A percentile compares a stretch with the other conserved stretches of the same genome.
Conservation (phyloP, 2,888 invertebrate species). For the Morinoia aosen region DNA sequence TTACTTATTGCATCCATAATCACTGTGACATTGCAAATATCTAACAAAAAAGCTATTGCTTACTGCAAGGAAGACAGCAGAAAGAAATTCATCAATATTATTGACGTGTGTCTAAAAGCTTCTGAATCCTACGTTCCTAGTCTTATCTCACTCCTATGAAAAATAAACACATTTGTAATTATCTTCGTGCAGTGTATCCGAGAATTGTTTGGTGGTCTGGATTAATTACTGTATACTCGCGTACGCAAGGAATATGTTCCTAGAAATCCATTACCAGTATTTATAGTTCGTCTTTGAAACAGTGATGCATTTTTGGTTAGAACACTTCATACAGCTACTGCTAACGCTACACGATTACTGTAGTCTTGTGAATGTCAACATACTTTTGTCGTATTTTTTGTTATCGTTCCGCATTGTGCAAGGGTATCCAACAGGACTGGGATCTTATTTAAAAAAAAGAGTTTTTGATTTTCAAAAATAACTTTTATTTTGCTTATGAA, state of each 20-base stretch:
- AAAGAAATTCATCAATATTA: too few relatives aligned
- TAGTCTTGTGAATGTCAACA: not conserved
- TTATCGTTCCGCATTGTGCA: not conserved
- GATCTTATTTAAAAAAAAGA: not conserved
- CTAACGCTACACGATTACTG: not conserved
- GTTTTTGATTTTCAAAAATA: not conserved
- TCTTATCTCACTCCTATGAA: not conserved
- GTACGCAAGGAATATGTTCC: not conserved
- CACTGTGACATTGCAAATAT: not conserved
- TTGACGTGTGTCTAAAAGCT: not conserved
- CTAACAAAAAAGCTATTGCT: not conserved
- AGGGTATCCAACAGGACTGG: not conserved
- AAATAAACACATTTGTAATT: not conserved
- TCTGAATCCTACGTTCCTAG: not conserved
- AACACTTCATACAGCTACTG: not conserved
- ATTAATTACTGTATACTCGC: too few relatives aligned
- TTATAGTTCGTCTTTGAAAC: not conserved
- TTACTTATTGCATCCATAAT: not conserved
- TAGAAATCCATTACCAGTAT: not conserved
- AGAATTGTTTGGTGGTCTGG: not conserved
- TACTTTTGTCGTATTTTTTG: not conserved
- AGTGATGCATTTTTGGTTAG: not conserved
- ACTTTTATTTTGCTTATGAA: too few relatives aligned
- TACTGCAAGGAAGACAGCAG: too few relatives aligned
- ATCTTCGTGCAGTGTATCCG: not conserved